phyloP scores from a whole-genome alignment of 1,140 invertebrate species.

The Laupala kohalensis region DNA sequence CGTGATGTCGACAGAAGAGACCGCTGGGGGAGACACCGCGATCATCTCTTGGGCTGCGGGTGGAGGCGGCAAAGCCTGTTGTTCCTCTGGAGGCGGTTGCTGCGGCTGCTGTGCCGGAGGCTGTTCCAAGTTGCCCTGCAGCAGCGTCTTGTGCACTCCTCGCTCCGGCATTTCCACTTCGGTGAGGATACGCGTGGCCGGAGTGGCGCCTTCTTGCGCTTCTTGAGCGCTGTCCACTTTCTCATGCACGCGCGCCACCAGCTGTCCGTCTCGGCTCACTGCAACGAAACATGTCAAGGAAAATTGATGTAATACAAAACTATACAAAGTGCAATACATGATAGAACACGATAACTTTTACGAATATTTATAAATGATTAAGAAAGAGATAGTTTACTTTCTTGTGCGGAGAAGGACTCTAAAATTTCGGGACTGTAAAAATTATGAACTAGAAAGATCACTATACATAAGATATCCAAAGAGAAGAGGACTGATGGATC shows the following conservation, averaged over 20 bases:
- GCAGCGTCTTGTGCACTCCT: slow-evolving; percentile 10
- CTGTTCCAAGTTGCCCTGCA: background rate
- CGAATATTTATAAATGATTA: too few species aligned
- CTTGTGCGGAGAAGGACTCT: too few species aligned
- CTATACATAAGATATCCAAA: too few species aligned
- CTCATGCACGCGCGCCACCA: slow-evolving; percentile 8
- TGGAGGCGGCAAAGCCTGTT: background rate
- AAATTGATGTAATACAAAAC: too few species aligned
- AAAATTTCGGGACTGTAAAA: too few species aligned
- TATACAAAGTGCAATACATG: too few species aligned
- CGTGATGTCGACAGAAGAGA: slow-evolving; percentile 5
- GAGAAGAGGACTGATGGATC: too few species aligned
- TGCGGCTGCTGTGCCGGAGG: background rate
- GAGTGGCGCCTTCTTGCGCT: background rate
- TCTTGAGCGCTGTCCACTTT: slow-evolving; percentile 5
- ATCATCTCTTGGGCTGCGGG: background rate
- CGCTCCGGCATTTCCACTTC: slow-evolving; percentile 2
- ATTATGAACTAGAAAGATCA: too few species aligned
- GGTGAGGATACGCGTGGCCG: slow-evolving; percentile 5
- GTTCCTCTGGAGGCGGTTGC: background rate
- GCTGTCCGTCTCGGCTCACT: slow-evolving; percentile 7
- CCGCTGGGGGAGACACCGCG: too few species aligned
- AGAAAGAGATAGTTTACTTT: too few species aligned
- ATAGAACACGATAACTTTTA: too few species aligned
- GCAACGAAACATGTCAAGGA: too few species aligned